These are phyloP conservation scores for Polypedilum pembai DNA, from an alignment of 1,140 invertebrate species.

Conservation along the genomic window DNA sequence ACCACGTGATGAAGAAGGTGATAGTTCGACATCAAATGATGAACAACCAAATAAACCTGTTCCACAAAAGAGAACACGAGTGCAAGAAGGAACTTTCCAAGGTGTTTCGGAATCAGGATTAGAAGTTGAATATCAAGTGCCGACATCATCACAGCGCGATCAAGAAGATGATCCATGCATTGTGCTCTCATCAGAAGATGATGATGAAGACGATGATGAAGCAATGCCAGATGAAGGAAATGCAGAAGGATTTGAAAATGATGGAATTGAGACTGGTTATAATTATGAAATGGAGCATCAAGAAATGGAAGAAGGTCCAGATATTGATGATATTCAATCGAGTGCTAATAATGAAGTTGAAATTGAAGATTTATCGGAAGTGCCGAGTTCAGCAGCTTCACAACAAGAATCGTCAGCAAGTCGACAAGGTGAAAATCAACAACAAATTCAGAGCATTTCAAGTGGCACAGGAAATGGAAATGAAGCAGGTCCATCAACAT, in stretches of 20 bases:
- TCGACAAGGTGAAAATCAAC: constrained; percentile 42
- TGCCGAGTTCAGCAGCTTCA: constrained; percentile 46
- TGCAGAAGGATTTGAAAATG: constrained; percentile 38
- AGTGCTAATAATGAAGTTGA: constrained; percentile 60
- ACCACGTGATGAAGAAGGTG: constrained; percentile 49
- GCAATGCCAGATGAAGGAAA: constrained; percentile 50
- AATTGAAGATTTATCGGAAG: constrained; percentile 56
- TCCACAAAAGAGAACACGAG: constrained; percentile 42
- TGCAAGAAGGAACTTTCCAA: constrained; percentile 40
- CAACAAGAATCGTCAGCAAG: constrained; percentile 38
- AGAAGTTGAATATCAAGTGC: constrained; percentile 67
- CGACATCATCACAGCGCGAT: constrained; percentile 72
- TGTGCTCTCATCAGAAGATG: constrained; percentile 60
- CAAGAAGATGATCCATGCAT: constrained; percentile 74
- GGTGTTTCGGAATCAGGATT: constrained; percentile 49
- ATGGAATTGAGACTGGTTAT: constrained; percentile 48
- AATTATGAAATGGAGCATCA: constrained; percentile 51
- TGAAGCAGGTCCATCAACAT: constrained; percentile 31
- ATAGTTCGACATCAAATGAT: constrained; percentile 47
- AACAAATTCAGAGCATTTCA: constrained; percentile 51
- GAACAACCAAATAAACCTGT: constrained; percentile 43
- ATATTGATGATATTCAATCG: constrained; percentile 42
- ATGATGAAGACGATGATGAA: constrained; percentile 46
- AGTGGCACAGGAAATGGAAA: constrained; percentile 46
- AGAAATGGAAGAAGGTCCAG: constrained; percentile 44